Evolutionary conservation across 2,888 invertebrate species (phyloP).

Genomic region (Hesperia comma): DNA sequence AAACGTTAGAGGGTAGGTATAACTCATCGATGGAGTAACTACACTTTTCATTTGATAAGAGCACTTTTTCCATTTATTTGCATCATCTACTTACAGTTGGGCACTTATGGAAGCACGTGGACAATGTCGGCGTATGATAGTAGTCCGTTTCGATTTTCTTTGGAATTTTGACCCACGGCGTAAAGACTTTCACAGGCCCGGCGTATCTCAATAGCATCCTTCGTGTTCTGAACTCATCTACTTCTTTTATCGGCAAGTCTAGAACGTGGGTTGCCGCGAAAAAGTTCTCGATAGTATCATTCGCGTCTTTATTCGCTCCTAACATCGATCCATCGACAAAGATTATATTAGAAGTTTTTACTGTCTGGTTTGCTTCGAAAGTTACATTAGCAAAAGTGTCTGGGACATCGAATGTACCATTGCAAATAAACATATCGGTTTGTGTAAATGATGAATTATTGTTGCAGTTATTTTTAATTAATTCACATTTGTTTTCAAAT

Average conservation of each 20-base stretch:
- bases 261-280: conserved; percentile 67
- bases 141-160: conserved; percentile 55
- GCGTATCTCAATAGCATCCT: conserved; percentile 54
- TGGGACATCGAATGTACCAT: conserved; percentile 29
- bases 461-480: conserved; percentile 60
- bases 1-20: too few species aligned
- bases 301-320: conserved; percentile 52
- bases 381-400: not conserved
- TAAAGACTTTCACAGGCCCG: conserved; percentile 61
- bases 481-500: conserved; percentile 60
- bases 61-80: too few species aligned
- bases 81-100: conserved; percentile 59
- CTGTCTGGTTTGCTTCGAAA: not conserved
- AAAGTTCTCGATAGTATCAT: conserved; percentile 64
- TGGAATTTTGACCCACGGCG: conserved; percentile 60
- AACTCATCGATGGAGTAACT: too few species aligned
- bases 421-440: conserved; percentile 61
- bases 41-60: too few species aligned
- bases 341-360: conserved; percentile 48
- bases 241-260: conserved; percentile 60
- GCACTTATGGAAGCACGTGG: conserved; percentile 69
- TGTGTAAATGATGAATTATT: conserved; percentile 49
- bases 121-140: conserved; percentile 58
- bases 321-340: conserved; percentile 58
- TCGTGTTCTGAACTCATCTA: conserved; percentile 52